Evolutionary conservation across 2,113 vertebrate species (phyloP).

Genomic region (Chionomys nivalis): DNA sequence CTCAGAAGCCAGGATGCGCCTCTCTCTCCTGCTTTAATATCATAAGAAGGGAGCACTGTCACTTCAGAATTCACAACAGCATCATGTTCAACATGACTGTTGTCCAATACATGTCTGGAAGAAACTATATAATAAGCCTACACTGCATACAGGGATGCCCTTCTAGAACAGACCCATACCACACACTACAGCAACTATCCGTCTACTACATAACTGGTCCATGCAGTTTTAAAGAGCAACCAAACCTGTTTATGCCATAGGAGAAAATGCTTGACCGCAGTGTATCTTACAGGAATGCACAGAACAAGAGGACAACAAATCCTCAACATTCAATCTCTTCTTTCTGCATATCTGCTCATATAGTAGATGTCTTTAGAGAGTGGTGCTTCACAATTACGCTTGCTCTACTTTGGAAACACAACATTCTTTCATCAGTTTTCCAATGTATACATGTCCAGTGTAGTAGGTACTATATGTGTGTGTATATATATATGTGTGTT

Average conservation of each 20-base stretch:
- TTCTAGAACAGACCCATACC: neutral
- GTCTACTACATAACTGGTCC: conserved; percentile 59
- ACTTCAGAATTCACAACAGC: neutral
- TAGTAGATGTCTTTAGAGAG: conserved; percentile 49
- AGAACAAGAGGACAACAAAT: conserved; percentile 23
- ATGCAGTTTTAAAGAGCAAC: conserved; percentile 51
- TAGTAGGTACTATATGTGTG: neutral
- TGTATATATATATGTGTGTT: neutral
- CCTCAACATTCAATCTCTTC: conserved; percentile 37
- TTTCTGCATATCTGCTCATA: neutral
- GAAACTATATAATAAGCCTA: neutral
- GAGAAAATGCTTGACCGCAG: conserved; percentile 30
- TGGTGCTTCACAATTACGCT: conserved; percentile 19
- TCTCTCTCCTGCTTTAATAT: neutral
- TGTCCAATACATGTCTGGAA: neutral
- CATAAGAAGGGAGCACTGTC: neutral
- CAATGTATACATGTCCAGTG: neutral
- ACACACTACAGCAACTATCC: neutral
- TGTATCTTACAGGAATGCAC: conserved; percentile 11
- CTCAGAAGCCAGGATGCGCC: neutral
- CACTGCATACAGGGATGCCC: neutral
- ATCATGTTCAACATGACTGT: neutral
- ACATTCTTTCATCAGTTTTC: neutral
- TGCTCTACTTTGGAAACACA: conserved; percentile 12
- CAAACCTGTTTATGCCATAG: conserved; percentile 31